Conservation (phyloP, 2,113 vertebrate species). For the Aspiorhynchus laticeps region DNA sequence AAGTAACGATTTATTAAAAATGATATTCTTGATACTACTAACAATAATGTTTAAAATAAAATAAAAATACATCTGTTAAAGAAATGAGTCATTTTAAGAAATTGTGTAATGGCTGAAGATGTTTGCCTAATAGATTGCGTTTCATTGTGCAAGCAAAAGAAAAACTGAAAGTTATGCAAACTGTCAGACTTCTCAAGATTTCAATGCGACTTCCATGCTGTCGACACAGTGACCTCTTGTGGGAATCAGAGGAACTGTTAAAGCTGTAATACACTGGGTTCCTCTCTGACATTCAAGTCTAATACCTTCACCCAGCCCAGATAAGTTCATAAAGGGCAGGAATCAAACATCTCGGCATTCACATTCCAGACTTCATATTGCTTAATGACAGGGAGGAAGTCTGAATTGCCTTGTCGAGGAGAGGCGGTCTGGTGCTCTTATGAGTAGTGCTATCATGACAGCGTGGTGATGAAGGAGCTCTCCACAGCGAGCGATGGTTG, state of each 20-base stretch:
- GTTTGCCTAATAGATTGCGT: not conserved
- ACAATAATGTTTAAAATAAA: not conserved
- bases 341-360: constrained; percentile 36
- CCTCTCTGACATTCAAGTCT: not conserved
- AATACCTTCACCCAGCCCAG: constrained; percentile 4
- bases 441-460: constrained; percentile 32
- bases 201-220: not conserved
- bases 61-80: not conserved
- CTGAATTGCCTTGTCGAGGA: constrained; percentile 43
- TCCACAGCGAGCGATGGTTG: constrained; percentile 18
- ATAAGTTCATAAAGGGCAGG: constrained; percentile 54
- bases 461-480: constrained; percentile 55
- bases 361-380: constrained; percentile 53
- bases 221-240: constrained; percentile 47
- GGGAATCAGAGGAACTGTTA: constrained; percentile 36
- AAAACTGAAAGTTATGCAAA: not conserved
- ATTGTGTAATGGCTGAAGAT: not conserved
- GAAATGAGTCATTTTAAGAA: not conserved
- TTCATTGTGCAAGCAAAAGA: not conserved
- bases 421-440: constrained; percentile 32
- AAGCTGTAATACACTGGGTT: not conserved
- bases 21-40: not conserved
- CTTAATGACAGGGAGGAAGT: constrained; percentile 52
- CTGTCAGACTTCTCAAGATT: not conserved
- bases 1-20: not conserved